A percentile compares a stretch with the other conserved stretches of the same genome.
phyloP scores from a whole-genome alignment of 2,888 invertebrate species.

The Limnephilus lunatus region DNA sequence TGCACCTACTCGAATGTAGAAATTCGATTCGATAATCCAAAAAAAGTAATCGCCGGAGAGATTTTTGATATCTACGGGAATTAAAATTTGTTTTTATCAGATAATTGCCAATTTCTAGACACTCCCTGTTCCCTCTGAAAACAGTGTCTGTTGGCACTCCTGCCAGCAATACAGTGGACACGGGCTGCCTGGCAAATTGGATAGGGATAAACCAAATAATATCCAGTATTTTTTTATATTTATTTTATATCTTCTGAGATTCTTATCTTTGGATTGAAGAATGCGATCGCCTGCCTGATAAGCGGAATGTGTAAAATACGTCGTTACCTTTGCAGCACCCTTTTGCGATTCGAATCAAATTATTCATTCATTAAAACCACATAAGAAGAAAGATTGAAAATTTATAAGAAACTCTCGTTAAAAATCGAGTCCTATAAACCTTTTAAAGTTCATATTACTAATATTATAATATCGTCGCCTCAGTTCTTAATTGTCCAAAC shows the following conservation, averaged over 20 bases:
- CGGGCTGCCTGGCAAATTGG: constrained; percentile 37
- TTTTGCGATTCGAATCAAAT: background rate
- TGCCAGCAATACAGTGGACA: background rate
- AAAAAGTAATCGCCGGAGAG: too few species aligned
- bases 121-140: background rate
- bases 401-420: background rate
- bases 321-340: background rate
- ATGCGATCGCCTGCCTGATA: background rate
- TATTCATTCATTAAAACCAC: background rate
- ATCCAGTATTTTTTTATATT: background rate
- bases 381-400: background rate
- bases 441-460: background rate
- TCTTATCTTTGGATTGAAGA: background rate
- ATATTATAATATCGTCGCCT: too few species aligned
- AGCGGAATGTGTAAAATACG: background rate
- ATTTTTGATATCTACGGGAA: too few species aligned
- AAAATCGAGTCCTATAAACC: background rate
- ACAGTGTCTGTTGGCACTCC: background rate
- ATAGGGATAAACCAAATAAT: background rate
- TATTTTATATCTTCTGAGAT: background rate
- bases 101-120: background rate
- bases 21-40: too few species aligned
- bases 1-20: too few species aligned
- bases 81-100: background rate
- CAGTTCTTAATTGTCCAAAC: too few species aligned